Evolutionary conservation across 1,140 invertebrate species (phyloP).

Genomic region (Zaprionus capensis): DNA sequence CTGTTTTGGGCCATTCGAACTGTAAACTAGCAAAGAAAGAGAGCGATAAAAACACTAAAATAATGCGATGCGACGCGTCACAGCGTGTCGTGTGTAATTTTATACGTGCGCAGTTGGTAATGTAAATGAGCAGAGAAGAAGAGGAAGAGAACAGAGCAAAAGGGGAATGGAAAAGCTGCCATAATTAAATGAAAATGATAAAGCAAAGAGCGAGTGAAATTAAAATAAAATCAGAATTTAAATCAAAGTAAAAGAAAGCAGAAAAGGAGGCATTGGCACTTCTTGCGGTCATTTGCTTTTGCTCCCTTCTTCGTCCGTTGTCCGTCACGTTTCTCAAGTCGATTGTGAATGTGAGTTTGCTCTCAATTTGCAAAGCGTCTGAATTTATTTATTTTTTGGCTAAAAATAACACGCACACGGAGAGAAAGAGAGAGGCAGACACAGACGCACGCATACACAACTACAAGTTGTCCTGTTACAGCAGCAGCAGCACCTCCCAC

Average conservation of each 20-base stretch:
- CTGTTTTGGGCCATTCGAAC: constrained; percentile 27
- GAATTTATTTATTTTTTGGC: constrained; percentile 50
- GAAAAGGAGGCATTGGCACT: constrained; percentile 58
- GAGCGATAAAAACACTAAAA: constrained; percentile 20
- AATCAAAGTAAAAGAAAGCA: constrained; percentile 8
- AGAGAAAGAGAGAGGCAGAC: constrained; percentile 1
- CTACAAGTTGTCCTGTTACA: constrained; percentile 55
- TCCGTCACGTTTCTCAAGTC: constrained; percentile 19
- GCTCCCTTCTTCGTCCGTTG: constrained; percentile 5
- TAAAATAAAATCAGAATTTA: neutral
- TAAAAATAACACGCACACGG: constrained; percentile 72
- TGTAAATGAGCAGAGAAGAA: constrained; percentile 60
- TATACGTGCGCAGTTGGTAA: constrained; percentile 78
- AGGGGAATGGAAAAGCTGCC: constrained; percentile 29
- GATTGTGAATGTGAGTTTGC: constrained; percentile 48
- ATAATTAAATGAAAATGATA: constrained; percentile 48
- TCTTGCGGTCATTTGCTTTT: constrained; percentile 77
- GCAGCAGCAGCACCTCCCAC: constrained; percentile 23
- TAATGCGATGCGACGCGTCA: constrained; percentile 33
- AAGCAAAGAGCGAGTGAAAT: constrained; percentile 14
- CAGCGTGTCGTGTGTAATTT: constrained; percentile 61
- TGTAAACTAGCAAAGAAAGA: constrained; percentile 19
- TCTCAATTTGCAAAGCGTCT: constrained; percentile 71
- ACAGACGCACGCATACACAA: constrained; percentile 17
- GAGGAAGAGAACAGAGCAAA: constrained; percentile 25